These are phyloP conservation scores for Danaus plexippus DNA, from an alignment of 1,140 invertebrate species.

Conservation along the genomic window DNA sequence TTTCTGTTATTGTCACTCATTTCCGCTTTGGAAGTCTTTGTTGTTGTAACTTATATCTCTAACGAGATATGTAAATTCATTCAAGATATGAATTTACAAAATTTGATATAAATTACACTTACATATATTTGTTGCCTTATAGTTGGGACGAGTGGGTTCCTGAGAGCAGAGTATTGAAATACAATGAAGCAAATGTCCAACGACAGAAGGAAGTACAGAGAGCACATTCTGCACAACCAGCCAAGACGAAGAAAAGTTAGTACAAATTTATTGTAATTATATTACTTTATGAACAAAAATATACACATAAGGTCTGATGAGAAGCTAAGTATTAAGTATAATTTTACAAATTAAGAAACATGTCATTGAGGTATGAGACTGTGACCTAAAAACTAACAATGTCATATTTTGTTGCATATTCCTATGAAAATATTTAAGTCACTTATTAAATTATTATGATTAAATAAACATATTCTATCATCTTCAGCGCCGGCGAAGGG, in stretches of 20 bases:
- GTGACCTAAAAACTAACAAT: too few relatives aligned
- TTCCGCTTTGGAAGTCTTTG: not conserved
- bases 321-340: too few relatives aligned
- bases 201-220: conserved; percentile 91
- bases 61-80: too few relatives aligned
- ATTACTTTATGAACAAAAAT: conserved; percentile 1
- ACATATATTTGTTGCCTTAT: conserved; percentile 40
- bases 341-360: too few relatives aligned
- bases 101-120: too few relatives aligned
- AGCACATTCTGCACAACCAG: conserved; percentile 82
- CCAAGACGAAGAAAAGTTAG: conserved; percentile 75
- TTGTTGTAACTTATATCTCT: not conserved
- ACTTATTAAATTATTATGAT: conserved; percentile 1
- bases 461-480: not conserved
- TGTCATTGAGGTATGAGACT: too few relatives aligned
- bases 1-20: not conserved
- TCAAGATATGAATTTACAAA: too few relatives aligned
- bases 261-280: conserved; percentile 5
- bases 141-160: conserved; percentile 99
- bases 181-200: conserved; percentile 91
- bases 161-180: conserved; percentile 92
- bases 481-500: conserved; percentile 58
- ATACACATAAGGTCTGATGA: not conserved
- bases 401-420: too few relatives aligned
- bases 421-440: not conserved